phyloP scores from a whole-genome alignment of 2,113 vertebrate genomes.

The Mobula birostris region DNA sequence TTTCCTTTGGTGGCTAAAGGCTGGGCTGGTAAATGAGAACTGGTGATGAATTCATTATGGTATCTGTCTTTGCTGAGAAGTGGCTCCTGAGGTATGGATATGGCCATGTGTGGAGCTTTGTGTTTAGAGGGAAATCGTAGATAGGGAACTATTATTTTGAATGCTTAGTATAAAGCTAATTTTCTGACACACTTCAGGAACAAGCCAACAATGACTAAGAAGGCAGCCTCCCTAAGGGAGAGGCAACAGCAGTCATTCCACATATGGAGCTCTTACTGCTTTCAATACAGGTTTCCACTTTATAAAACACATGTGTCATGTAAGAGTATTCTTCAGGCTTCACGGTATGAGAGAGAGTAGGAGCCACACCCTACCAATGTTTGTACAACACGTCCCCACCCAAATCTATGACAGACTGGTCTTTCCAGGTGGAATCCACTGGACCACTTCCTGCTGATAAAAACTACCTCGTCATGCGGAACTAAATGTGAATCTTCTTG shows the following conservation, averaged over 20 bases:
- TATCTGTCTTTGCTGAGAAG: no score
- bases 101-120: no score
- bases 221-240: neutral
- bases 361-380: neutral
- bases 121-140: no score
- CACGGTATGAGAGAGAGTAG: no score
- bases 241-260: neutral
- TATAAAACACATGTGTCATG: neutral
- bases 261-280: neutral
- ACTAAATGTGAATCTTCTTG: neutral
- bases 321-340: neutral
- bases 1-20: no score
- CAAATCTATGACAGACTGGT: neutral
- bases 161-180: no score
- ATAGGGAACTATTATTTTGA: no score
- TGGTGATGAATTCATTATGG: no score
- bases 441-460: neutral
- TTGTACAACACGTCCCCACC: neutral
- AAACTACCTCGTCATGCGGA: neutral
- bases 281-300: neutral
- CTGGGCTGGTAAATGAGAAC: no score
- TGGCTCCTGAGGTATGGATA: no score
- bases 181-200: no score
- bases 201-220: no score
- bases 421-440: neutral